Evolutionary conservation across 2,797 vertebrate species (phyloP).

Genomic region (Discoglossus pictus): DNA sequence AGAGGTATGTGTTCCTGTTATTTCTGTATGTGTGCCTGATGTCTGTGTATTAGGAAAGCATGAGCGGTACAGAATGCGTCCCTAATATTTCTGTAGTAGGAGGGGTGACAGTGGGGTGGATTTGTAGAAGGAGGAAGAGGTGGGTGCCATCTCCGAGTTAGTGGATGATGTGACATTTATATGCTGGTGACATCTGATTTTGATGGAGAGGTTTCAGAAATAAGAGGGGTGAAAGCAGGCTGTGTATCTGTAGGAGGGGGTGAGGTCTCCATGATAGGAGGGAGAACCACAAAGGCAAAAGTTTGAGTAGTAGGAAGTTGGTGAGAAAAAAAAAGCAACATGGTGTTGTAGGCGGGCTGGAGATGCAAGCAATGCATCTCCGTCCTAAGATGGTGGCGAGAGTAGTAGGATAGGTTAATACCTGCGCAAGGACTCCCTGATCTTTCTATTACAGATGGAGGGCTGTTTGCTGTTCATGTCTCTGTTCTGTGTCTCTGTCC

Average conservation of each 20-base stretch:
- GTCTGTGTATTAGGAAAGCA: constrained; percentile 27
- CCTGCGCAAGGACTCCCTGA: constrained; percentile 1
- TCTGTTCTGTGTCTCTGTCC: constrained; percentile 43
- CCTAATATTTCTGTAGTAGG: neutral
- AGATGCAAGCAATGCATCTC: no score
- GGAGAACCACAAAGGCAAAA: no score
- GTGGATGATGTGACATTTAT: no score
- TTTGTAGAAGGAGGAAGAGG: neutral
- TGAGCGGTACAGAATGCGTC: constrained; percentile 5
- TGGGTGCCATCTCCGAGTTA: no score
- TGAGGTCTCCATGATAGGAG: no score
- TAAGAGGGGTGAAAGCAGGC: neutral
- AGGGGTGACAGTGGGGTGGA: neutral
- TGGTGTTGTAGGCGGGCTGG: no score
- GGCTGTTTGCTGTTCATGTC: constrained; percentile 30
- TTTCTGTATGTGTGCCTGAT: constrained; percentile 35
- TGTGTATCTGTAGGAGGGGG: neutral
- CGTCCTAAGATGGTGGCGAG: neutral
- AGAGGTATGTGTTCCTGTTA: constrained; percentile 7
- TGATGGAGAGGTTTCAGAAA: neutral
- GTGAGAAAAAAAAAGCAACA: no score
- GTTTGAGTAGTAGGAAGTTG: no score
- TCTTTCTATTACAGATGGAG: constrained; percentile 1
- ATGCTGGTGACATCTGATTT: no score
- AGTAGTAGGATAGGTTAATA: neutral